phyloP scores from a whole-genome alignment of 2,888 invertebrate species.

The Neoscelio sp. region DNA sequence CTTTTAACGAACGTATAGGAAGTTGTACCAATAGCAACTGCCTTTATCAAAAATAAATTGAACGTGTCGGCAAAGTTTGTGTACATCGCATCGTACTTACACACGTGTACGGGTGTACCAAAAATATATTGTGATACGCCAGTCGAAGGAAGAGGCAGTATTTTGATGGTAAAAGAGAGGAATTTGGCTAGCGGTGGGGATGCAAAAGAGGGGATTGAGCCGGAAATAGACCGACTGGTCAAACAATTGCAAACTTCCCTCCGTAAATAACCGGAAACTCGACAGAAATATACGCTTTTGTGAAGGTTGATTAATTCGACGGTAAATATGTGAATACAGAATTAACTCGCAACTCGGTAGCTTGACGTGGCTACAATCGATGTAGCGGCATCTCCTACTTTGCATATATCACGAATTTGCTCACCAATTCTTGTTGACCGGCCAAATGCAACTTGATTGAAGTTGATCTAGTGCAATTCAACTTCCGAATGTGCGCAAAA shows the following conservation, averaged over 20 bases:
- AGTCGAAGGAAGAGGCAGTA: conserved; percentile 58
- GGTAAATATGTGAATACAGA: conserved; percentile 76
- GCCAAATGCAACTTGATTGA: conserved; percentile 54
- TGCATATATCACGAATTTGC: conserved; percentile 55
- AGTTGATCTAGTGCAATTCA: conserved; percentile 48
- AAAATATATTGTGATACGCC: conserved; percentile 52
- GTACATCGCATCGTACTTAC: conserved; percentile 9
- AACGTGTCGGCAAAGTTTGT: conserved; percentile 49
- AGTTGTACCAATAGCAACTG: conserved; percentile 69
- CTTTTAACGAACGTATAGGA: conserved; percentile 69
- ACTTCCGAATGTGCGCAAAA: conserved; percentile 21
- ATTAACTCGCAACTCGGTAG: conserved; percentile 74
- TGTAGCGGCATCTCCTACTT: conserved; percentile 51
- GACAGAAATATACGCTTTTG: conserved; percentile 75
- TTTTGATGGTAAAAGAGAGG: conserved; percentile 55
- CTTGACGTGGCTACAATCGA: conserved; percentile 59
- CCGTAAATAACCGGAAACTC: conserved; percentile 78
- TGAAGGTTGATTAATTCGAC: conserved; percentile 77
- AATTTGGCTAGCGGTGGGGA: conserved; percentile 46
- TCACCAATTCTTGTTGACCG: conserved; percentile 48
- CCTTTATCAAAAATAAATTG: conserved; percentile 74
- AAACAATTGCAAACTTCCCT: conserved; percentile 81
- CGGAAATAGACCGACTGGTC: conserved; percentile 79
- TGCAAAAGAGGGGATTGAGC: conserved; percentile 68
- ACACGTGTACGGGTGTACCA: conserved; percentile 10